Conservation (phyloP, 2,888 invertebrate genomes). For the Scelioninae gen. 1 region DNA sequence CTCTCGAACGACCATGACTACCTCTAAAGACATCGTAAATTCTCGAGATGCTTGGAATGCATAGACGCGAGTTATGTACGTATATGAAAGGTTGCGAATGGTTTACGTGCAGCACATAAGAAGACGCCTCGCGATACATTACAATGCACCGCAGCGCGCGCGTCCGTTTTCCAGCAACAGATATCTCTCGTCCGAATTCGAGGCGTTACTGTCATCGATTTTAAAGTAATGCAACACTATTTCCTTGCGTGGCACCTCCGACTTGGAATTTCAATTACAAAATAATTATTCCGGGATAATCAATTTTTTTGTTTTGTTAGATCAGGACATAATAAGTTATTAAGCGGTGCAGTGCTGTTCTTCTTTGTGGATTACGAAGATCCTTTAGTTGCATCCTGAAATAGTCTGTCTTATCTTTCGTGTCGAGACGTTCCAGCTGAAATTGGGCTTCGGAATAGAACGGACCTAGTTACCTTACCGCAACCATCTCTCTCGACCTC, state of each 20-base stretch:
- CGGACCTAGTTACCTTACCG: conserved; percentile 35
- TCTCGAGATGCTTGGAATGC: conserved; percentile 69
- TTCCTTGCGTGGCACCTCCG: not conserved
- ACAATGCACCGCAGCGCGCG: conserved; percentile 53
- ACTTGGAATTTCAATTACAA: conserved; percentile 39
- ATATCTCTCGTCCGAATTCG: conserved; percentile 57
- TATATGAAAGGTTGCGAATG: conserved; percentile 70
- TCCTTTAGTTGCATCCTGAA: conserved; percentile 23
- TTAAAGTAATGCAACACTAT: conserved; percentile 8
- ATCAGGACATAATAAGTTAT: conserved; percentile 15
- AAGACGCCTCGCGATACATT: conserved; percentile 59
- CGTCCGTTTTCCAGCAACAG: no score
- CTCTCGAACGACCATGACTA: conserved; percentile 69
- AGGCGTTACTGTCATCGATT: conserved; percentile 46
- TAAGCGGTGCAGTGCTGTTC: conserved; percentile 3
- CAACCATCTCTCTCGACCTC: conserved; percentile 4
- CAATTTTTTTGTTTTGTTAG: not conserved
- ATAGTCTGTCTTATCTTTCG: conserved; percentile 35
- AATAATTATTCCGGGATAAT: conserved; percentile 19
- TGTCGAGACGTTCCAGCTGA: conserved; percentile 8
- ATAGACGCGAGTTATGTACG: conserved; percentile 70
- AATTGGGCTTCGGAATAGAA: conserved; percentile 27
- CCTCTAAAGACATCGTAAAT: conserved; percentile 71
- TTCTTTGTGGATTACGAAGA: conserved; percentile 25
- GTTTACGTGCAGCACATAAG: conserved; percentile 70